Evolutionary conservation across 1,140 invertebrate species (phyloP).

Genomic region (Nasonia giraulti): DNA sequence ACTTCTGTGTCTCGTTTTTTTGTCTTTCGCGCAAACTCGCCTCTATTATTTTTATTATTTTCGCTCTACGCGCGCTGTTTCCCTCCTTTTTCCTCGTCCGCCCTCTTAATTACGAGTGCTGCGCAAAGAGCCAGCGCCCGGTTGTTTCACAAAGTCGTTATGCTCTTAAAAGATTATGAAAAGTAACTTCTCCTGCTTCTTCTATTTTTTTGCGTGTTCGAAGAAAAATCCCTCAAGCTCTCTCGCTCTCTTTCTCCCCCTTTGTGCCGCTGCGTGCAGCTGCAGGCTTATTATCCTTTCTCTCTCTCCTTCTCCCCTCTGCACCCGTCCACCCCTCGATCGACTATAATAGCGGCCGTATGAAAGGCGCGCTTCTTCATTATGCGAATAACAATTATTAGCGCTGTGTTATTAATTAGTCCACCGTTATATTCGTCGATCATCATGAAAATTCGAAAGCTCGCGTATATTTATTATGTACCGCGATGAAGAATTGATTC

Average conservation of each 20-base stretch:
- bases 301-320: not conserved
- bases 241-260: conserved; percentile 2
- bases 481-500: no score
- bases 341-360: not conserved
- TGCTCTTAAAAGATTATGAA: conserved; percentile 51
- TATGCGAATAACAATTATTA: conserved; percentile 25
- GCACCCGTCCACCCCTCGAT: not conserved
- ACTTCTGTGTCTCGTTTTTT: conserved; percentile 5
- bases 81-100: conserved; percentile 12
- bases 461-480: not conserved
- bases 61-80: conserved; percentile 7
- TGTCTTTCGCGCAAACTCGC: not conserved
- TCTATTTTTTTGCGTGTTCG: not conserved
- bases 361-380: not conserved
- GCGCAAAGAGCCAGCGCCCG: not conserved
- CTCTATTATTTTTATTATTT: conserved; percentile 28
- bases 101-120: conserved; percentile 54
- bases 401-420: not conserved
- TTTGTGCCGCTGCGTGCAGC: not conserved
- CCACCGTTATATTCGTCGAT: not conserved
- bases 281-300: conserved; percentile 1
- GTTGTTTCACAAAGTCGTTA: conserved; percentile 47
- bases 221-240: not conserved
- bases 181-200: conserved; percentile 6
- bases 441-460: not conserved